Evolutionary conservation across 2,797 vertebrate genomes (phyloP).

Genomic region (Tenualosa thibaudeaui): DNA sequence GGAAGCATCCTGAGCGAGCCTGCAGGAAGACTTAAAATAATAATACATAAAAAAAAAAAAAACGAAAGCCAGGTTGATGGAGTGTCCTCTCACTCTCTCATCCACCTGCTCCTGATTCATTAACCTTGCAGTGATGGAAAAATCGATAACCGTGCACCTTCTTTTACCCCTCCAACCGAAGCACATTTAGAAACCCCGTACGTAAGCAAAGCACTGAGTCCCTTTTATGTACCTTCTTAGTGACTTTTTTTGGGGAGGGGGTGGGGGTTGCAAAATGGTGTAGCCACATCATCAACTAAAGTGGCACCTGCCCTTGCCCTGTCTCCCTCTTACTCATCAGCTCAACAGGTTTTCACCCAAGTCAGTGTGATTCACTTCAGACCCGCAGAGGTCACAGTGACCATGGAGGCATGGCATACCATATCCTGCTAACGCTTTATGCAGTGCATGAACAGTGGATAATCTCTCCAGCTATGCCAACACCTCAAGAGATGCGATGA

Average conservation of each 20-base stretch:
- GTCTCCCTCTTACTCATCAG: background rate
- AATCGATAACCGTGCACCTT: constrained; percentile 68
- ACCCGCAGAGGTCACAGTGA: background rate
- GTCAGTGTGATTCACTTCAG: background rate
- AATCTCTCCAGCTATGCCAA: background rate
- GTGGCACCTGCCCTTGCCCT: constrained; percentile 69
- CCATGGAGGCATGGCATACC: background rate
- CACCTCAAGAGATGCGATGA: background rate
- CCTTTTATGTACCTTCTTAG: constrained; percentile 37
- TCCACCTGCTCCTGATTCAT: constrained; percentile 62
- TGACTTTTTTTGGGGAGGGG: constrained; percentile 57
- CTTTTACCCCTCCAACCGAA: constrained; percentile 35
- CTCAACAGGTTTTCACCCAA: too few species aligned
- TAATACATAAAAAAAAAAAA: background rate
- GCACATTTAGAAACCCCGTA: constrained; percentile 64
- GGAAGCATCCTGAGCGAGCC: background rate
- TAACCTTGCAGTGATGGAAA: constrained; percentile 65
- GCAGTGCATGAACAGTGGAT: background rate
- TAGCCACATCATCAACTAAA: constrained; percentile 70
- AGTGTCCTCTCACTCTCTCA: constrained; percentile 48
- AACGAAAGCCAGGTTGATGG: constrained; percentile 49
- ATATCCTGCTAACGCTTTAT: background rate
- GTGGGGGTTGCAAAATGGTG: constrained; percentile 39
- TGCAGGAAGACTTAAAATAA: background rate
- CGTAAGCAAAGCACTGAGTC: constrained; percentile 42